Evolutionary conservation across 2,888 invertebrate genomes (phyloP).

Genomic region (Petrolisthes manimaculis): DNA sequence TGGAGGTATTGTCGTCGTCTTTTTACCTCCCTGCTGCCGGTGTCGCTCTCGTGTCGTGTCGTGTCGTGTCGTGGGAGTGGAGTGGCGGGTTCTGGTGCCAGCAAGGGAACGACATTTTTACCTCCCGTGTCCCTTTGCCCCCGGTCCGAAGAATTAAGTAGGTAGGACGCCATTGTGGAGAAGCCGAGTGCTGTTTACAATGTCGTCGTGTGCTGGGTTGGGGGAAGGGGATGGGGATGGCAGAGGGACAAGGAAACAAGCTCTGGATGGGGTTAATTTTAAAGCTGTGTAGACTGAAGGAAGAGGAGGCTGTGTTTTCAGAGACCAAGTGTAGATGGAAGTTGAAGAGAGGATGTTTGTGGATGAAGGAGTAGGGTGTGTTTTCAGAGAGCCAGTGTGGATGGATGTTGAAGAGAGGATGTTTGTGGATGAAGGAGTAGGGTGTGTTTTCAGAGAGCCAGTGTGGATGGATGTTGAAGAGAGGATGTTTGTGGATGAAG

Average conservation of each 20-base stretch:
- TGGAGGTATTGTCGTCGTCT: constrained; percentile 37
- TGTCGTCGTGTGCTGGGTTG: constrained; percentile 20
- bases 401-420: background rate
- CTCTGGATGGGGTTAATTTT: constrained; percentile 19
- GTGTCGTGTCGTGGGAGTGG: constrained; percentile 15
- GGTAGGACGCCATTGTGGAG: constrained; percentile 29
- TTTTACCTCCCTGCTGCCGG: constrained; percentile 34
- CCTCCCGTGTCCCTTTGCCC: background rate
- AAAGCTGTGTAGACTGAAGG: constrained; percentile 27
- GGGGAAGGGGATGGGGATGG: background rate
- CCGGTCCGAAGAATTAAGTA: background rate
- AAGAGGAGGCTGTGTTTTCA: background rate
- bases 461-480: background rate
- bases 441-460: background rate
- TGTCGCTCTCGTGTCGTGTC: constrained; percentile 26
- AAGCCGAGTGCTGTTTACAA: constrained; percentile 38
- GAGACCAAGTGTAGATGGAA: background rate
- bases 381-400: background rate
- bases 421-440: background rate
- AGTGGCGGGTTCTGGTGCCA: constrained; percentile 3
- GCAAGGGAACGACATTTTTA: constrained; percentile 12
- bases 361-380: background rate
- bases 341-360: background rate
- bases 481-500: background rate
- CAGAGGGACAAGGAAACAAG: background rate